Percentiles rank a stretch among this genome's conserved stretches.
phyloP scores from a whole-genome alignment of 2,888 invertebrate genomes.

The Lasioglossum calceatum region DNA sequence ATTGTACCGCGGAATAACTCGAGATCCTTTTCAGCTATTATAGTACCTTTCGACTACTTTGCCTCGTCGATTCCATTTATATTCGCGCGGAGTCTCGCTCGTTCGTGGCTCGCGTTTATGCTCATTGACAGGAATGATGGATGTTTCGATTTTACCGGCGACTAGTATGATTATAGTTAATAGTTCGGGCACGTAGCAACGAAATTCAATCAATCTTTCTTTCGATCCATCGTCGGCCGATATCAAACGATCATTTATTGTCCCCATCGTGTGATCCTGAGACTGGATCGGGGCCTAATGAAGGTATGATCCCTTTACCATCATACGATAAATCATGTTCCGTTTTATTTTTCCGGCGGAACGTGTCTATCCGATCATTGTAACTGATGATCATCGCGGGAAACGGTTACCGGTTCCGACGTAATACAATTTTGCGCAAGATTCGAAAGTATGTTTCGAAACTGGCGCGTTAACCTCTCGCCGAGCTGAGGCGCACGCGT shows the following conservation, averaged over 20 bases:
- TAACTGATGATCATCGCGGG: conserved; percentile 24
- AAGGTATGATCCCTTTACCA: conserved; percentile 48
- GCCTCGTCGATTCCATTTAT: conserved; percentile 67
- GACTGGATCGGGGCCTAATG: conserved; percentile 53
- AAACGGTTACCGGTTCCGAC: conserved; percentile 4
- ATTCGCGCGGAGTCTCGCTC: conserved; percentile 51
- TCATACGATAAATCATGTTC: conserved; percentile 42
- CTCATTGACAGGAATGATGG: conserved; percentile 74
- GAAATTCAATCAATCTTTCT: conserved; percentile 75
- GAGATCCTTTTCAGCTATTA: conserved; percentile 56
- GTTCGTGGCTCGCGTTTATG: conserved; percentile 69
- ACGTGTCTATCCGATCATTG: conserved; percentile 33
- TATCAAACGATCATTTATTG: conserved; percentile 62
- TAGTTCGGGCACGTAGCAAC: conserved; percentile 66
- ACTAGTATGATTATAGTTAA: conserved; percentile 72
- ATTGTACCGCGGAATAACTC: conserved; percentile 45
- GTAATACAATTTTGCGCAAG: conserved; percentile 31
- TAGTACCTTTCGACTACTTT: conserved; percentile 59
- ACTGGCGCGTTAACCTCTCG: conserved; percentile 22
- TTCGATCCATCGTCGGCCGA: conserved; percentile 57
- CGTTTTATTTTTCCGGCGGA: conserved; percentile 35
- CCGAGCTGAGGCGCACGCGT: background rate
- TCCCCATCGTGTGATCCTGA: conserved; percentile 46
- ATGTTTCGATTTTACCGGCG: conserved; percentile 73
- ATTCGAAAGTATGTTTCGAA: conserved; percentile 31